Conservation (phyloP, 1,140 invertebrate genomes). For the Linepithema humile region DNA sequence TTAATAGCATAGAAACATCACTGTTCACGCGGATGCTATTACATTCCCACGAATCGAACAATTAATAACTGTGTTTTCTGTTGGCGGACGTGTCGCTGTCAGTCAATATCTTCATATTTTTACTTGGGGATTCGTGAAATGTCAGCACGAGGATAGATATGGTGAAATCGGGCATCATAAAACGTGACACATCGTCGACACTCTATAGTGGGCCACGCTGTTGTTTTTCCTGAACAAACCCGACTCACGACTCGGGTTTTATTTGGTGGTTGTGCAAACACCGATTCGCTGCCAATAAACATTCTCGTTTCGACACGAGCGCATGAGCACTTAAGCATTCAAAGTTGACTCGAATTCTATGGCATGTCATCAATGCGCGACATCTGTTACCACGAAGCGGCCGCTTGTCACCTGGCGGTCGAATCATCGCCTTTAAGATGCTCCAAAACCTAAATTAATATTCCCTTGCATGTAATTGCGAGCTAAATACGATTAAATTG, state of each 20-base stretch:
- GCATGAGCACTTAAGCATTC: conserved; percentile 60
- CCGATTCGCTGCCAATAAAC: conserved; percentile 68
- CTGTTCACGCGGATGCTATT: background rate
- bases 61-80: conserved; percentile 26
- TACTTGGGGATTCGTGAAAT: background rate
- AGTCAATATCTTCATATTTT: conserved; percentile 26
- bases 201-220: conserved; percentile 21
- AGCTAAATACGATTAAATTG: conserved; percentile 15
- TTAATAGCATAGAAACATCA: conserved; percentile 18
- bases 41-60: background rate
- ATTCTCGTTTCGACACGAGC: conserved; percentile 26
- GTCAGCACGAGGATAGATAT: background rate
- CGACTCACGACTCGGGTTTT: conserved; percentile 58
- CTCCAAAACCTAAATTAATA: conserved; percentile 23
- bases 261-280: conserved; percentile 72
- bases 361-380: conserved; percentile 14
- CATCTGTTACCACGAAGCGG: background rate
- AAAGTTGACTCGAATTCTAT: conserved; percentile 56
- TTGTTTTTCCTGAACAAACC: conserved; percentile 67
- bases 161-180: conserved; percentile 27
- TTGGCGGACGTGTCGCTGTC: background rate
- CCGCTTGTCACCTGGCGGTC: background rate
- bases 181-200: conserved; percentile 60
- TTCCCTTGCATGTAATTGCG: background rate
- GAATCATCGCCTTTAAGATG: conserved; percentile 17